Base-by-base conservation (phyloP, 2,888 invertebrate genomes). In the Aporophyla lueneburgensis region DNA sequence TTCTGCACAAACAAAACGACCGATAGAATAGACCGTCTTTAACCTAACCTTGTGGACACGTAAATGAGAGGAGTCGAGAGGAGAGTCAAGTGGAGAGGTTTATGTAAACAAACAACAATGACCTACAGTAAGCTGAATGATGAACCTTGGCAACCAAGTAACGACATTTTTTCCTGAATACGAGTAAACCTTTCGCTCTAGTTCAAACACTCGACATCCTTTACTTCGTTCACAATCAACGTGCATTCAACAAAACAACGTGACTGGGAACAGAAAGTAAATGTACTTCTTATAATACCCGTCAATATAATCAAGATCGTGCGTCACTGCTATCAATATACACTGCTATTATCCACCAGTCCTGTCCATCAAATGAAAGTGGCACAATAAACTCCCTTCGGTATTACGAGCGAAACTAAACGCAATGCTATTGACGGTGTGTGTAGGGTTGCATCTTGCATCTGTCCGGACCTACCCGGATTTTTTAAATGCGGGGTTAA, bases 331-430 rank as follows among this genome's bases (percentile, higher is more conserved):
- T 49, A 51, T 71, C 49, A 70, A 56, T 71, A 53, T 80, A 46
- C 53, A 61, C 85, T 71, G 68, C 43, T 58, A 80, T 71, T 80
- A 75, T 59, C 81, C 58, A 54, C 19, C 68, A 19, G 63, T 9
- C 68, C 76, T 68, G 82, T 71, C 71, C 67, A 71, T 83, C 66
- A 76, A 63, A 78, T 53, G 80, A 84, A 80, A 81, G 86, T 80
- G 74, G 80, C 59, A 72, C 83, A 76, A 70, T 66, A 74, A 72
- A 67, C 68, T 81, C 85, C 83, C 85, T 65, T 49, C 21, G 80
- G 69, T 62, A 73, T 74, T 78, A 76, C 63, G 62, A 75, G 54
- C 69, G 40, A 58, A 80, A 78, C 86, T 54, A 77, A 83, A 78
- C 76, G 24, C 49, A n/a, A 71, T 62, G 71, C 49, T 83, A 83